Conservation (phyloP, 2,113 vertebrate species). For the Ammodytes dubius region DNA sequence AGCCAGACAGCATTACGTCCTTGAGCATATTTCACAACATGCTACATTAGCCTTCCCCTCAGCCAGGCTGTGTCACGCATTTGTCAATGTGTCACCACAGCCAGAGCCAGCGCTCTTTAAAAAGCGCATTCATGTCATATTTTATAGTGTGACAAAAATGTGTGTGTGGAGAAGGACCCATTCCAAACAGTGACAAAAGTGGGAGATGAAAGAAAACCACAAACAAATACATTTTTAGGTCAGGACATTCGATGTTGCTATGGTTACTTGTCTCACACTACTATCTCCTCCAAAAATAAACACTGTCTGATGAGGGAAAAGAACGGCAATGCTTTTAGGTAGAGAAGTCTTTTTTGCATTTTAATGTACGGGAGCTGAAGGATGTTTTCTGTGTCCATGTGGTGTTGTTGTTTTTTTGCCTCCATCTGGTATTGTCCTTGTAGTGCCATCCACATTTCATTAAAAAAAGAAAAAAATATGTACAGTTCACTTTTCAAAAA, state of each 20-base stretch:
- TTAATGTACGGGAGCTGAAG: background rate
- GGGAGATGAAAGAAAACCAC: conserved; percentile 10
- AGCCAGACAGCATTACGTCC: conserved; percentile 58
- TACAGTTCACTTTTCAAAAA: background rate
- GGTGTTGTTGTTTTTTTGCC: background rate
- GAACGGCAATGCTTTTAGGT: background rate
- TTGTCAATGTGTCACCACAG: conserved; percentile 56
- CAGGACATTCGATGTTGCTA: conserved; percentile 52
- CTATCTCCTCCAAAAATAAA: conserved; percentile 25
- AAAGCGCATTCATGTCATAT: conserved; percentile 34
- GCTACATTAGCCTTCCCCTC: conserved; percentile 45
- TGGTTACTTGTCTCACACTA: conserved; percentile 56
- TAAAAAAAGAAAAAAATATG: background rate
- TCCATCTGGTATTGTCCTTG: background rate
- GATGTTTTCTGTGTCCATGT: background rate
- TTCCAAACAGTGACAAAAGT: conserved; percentile 6
- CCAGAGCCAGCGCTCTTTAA: conserved; percentile 19
- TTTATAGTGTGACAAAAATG: conserved; percentile 2
- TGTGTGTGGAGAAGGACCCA: background rate
- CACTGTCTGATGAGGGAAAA: conserved; percentile 13
- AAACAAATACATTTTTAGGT: conserved; percentile 39
- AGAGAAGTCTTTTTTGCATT: background rate
- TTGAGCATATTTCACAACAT: conserved; percentile 66
- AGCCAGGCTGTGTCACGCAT: conserved; percentile 35
- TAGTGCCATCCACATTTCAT: background rate